Conservation (phyloP, 2,113 vertebrate genomes). For the Laticauda laticaudata region DNA sequence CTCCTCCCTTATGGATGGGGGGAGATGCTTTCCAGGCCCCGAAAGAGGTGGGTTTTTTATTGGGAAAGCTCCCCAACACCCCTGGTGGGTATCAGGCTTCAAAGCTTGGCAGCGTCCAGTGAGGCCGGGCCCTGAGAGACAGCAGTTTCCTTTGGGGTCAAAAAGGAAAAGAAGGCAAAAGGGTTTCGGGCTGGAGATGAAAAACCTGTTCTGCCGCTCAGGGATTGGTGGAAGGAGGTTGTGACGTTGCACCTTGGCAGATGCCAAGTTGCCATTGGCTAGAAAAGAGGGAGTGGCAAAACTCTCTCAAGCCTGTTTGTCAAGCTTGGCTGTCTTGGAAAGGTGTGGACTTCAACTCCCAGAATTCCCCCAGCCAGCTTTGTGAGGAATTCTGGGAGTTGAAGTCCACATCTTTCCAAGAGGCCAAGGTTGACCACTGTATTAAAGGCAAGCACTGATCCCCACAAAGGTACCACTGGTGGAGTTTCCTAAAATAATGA, state of each 20-base stretch:
- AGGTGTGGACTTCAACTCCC: not conserved
- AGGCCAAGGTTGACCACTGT: not conserved
- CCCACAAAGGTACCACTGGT: not conserved
- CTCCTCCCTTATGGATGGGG: not conserved
- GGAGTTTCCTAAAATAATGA: not conserved
- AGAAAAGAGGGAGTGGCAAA: not conserved
- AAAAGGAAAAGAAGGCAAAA: not conserved
- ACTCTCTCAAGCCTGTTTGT: not conserved
- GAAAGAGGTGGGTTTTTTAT: not conserved
- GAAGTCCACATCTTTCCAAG: not conserved
- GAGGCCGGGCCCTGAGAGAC: not conserved
- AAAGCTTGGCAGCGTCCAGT: not conserved
- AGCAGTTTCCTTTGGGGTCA: not conserved
- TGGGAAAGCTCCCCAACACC: not conserved
- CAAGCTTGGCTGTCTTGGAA: not conserved
- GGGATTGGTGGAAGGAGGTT: not conserved
- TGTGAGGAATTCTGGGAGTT: not conserved
- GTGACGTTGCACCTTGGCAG: not conserved
- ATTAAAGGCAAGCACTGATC: not conserved
- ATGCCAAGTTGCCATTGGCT: not conserved
- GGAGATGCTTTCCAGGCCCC: not conserved
- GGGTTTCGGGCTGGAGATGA: not conserved
- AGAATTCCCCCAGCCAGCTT: not conserved
- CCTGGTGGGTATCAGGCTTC: not conserved
- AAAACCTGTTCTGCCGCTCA: not conserved